Evolutionary conservation across 2,113 vertebrate species (phyloP).

Genomic region (Lagopus leucura): DNA sequence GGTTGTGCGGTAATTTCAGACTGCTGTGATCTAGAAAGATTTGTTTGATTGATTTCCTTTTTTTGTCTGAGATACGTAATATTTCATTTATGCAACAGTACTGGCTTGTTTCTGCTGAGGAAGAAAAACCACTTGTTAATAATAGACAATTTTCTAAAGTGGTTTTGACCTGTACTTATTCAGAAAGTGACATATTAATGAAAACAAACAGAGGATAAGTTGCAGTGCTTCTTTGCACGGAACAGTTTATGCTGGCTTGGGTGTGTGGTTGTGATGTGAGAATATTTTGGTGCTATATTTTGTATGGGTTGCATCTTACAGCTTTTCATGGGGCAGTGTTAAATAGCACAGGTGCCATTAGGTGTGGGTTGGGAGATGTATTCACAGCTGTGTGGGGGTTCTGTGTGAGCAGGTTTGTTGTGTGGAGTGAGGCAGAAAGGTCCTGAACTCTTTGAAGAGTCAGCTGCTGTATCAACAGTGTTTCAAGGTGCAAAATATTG

Average conservation of each 20-base stretch:
- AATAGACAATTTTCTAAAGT: neutral
- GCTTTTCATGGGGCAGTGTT: neutral
- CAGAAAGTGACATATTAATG: neutral
- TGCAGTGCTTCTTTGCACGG: neutral
- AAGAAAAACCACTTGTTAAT: neutral
- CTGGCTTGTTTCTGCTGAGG: neutral
- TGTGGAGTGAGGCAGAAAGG: neutral
- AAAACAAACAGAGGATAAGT: neutral
- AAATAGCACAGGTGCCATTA: neutral
- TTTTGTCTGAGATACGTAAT: neutral
- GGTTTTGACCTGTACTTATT: neutral
- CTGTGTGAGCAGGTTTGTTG: neutral
- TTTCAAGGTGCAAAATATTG: neutral
- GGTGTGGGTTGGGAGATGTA: neutral
- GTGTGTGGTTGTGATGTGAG: neutral
- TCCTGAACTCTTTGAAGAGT: neutral
- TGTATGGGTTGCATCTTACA: neutral
- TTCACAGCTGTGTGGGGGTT: neutral
- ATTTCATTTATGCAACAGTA: neutral
- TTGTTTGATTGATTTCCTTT: neutral
- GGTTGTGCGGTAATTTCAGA: neutral
- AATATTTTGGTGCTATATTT: neutral
- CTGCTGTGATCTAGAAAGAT: neutral
- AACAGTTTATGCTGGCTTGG: neutral
- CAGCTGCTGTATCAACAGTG: neutral